Percentiles rank a stretch among this genome's conserved stretches.
Evolutionary conservation across 1,140 invertebrate genomes (phyloP).

Genomic region (Drosophila burlai): DNA sequence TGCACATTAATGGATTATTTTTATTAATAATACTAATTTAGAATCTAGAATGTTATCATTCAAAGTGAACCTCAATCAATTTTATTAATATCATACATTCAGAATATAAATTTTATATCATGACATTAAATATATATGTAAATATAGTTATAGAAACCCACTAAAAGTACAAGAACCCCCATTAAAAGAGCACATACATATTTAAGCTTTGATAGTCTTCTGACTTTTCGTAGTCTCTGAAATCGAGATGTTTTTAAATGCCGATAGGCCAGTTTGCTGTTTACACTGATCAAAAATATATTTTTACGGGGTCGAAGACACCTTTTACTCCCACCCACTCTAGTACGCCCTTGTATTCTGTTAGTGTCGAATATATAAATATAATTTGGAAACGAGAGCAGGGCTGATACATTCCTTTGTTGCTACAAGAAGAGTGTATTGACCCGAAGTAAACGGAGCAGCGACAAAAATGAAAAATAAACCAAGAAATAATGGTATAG

Average conservation of each 20-base stretch:
- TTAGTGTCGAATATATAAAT: conserved; percentile 10
- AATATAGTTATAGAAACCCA: no score
- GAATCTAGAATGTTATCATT: no score
- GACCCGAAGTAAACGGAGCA: conserved; percentile 44
- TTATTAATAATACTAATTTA: no score
- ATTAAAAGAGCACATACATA: no score
- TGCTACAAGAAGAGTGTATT: conserved; percentile 46
- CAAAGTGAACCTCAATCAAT: no score
- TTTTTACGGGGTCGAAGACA: not conserved
- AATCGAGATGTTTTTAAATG: no score
- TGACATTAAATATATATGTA: no score
- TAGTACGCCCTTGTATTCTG: conserved; percentile 2
- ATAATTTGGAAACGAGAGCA: conserved; percentile 18
- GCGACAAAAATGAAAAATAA: conserved; percentile 25
- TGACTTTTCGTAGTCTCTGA: no score
- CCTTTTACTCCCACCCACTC: not conserved
- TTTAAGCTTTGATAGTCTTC: no score
- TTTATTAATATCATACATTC: no score
- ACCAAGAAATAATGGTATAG: not conserved
- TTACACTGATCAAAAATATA: not conserved
- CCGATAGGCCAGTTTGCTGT: not conserved
- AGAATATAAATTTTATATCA: no score
- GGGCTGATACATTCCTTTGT: conserved; percentile 21
- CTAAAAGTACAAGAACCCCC: no score
- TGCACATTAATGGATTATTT: not conserved